These are phyloP conservation scores for Cotesia vestalis DNA, from an alignment of 1,140 invertebrate species.

Conservation along the genomic window DNA sequence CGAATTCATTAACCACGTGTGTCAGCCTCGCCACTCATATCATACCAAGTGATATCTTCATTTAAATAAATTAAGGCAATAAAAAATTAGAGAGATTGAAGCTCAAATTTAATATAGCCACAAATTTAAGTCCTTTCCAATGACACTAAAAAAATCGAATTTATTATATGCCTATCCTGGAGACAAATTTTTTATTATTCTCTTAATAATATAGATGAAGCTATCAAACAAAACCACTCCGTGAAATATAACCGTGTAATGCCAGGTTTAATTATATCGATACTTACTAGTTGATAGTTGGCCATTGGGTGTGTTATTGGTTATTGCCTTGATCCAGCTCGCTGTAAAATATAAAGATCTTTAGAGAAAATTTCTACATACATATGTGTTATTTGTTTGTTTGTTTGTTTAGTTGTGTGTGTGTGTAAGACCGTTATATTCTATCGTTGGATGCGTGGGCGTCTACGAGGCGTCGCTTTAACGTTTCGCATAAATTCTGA, in stretches of 20 bases:
- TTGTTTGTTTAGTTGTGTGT: neutral
- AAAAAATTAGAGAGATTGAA: too few species aligned
- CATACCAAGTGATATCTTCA: conserved; percentile 7
- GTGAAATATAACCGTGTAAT: conserved; percentile 22
- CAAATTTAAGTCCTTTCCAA: too few species aligned
- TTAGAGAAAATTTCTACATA: too few species aligned
- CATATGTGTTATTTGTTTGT: too few species aligned
- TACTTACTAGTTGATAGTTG: neutral
- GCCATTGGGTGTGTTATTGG: neutral
- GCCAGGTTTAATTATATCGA: conserved; percentile 22
- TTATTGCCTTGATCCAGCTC: conserved; percentile 6
- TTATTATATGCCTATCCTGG: too few species aligned
- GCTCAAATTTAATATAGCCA: too few species aligned
- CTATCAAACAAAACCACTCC: conserved; percentile 3
- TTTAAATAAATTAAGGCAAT: neutral
- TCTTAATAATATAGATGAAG: neutral
- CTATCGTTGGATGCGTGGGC: conserved; percentile 50
- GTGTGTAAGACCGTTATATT: conserved; percentile 38
- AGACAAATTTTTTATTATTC: too few species aligned
- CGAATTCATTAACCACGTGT: conserved; percentile 12
- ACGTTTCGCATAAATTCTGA: conserved; percentile 57
- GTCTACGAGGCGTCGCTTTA: conserved; percentile 57
- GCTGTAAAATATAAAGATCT: too few species aligned
- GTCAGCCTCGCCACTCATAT: neutral
- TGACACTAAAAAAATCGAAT: too few species aligned